Evolutionary conservation across 2,888 invertebrate species (phyloP).

Genomic region (Podotricha telesiphe): DNA sequence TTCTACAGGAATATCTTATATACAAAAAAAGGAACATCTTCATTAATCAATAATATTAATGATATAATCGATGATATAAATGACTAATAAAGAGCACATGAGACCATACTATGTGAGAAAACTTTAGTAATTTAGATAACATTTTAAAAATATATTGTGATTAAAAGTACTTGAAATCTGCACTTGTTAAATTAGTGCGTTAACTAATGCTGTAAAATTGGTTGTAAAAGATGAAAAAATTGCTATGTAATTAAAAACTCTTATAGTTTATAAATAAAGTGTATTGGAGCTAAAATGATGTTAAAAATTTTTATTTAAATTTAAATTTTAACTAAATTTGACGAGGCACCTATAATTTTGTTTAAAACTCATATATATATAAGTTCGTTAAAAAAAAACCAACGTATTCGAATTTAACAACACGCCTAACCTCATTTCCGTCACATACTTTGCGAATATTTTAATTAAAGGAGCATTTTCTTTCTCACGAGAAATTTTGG

Average conservation of each 20-base stretch:
- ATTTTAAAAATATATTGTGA: no score
- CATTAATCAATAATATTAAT: no score
- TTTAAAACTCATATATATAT: neutral
- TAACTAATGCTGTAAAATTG: no score
- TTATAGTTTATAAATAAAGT: neutral
- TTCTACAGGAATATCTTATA: no score
- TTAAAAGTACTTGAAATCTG: no score
- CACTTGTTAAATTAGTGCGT: no score
- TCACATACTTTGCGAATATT: constrained; percentile 16
- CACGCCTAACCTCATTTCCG: constrained; percentile 3
- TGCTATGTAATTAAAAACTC: neutral
- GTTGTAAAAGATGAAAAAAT: no score
- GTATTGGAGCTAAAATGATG: neutral
- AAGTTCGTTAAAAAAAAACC: neutral
- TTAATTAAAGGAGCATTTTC: constrained; percentile 25
- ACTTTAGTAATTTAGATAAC: no score
- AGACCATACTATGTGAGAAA: no score
- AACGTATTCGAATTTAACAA: neutral
- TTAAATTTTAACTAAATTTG: constrained; percentile 2
- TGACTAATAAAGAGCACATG: no score
- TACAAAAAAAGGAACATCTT: no score
- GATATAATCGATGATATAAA: no score
- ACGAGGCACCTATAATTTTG: neutral
- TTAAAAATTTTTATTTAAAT: neutral
- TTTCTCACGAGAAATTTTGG: constrained; percentile 11